Evolutionary conservation across 2,113 vertebrate genomes (phyloP).

Genomic region (Parotia lawesii): DNA sequence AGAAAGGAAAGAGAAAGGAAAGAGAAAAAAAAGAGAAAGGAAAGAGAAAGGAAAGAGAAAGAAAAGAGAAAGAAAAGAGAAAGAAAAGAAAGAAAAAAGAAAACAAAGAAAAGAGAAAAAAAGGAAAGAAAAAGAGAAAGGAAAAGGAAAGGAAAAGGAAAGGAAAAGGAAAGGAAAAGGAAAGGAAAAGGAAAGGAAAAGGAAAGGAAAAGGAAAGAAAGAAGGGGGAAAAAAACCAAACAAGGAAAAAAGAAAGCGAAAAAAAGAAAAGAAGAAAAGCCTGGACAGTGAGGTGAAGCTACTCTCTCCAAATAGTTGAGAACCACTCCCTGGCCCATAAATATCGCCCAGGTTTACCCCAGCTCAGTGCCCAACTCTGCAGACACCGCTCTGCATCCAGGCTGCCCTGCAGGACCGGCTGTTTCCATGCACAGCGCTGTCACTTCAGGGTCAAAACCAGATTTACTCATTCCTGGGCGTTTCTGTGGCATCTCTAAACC

Average conservation of each 20-base stretch:
- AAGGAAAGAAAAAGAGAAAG: accelerated
- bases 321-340: not conserved
- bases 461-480: not conserved
- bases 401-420: not conserved
- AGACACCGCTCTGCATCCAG: not conserved
- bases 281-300: accelerated
- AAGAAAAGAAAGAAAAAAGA: accelerated
- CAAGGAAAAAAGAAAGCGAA: too few relatives aligned
- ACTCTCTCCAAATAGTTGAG: not conserved
- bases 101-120: too few relatives aligned
- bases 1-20: not conserved
- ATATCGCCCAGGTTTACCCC: not conserved
- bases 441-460: not conserved
- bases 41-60: too few relatives aligned
- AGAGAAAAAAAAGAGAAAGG: too few relatives aligned
- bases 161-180: too few relatives aligned
- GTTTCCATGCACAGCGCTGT: not conserved
- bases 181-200: too few relatives aligned
- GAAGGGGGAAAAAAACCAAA: too few relatives aligned
- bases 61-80: accelerated
- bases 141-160: accelerated
- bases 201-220: accelerated
- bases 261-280: too few relatives aligned
- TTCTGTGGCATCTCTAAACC: not conserved
- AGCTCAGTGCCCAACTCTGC: not conserved